Base-by-base conservation (phyloP, 2,888 invertebrate genomes). In the Lysandra bellargus region DNA sequence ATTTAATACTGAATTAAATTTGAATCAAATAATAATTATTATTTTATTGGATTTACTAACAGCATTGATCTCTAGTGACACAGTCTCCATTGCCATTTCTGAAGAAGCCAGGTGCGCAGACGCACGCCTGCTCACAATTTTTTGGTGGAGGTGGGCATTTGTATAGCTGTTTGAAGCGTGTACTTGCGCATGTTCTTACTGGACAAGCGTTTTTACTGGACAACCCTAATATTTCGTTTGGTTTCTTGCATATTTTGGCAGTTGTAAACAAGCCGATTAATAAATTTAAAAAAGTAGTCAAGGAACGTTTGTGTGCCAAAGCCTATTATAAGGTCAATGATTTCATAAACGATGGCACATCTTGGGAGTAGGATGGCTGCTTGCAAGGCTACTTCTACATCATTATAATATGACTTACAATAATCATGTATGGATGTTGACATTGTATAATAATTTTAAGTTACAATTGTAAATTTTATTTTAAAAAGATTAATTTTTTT, bases 61-160 rank as follows among this genome's bases (percentile, higher is more conserved):
- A 17, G 4, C 78, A 12, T 44, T 30, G 30, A 30, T 23, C 23
- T 14, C 60, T 30, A 33, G 60, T 49, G 75, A 86, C 83, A 78
- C 86, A 87, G 7, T 82, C 79, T 17, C 83, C 83, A n/a, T 81
- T 74, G 60, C 80, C 79, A 76, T 85, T 86, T 80, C 85, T 86
- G 49, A 80, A 87, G 69, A 81, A 86, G 3, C 85, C 87, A 30
- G 81, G 33, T 30, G 85, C 83, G 73, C 89, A 90, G 12, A 83
- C 82, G 78, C 89, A 89, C 17, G 81, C 81, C 6, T 80, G 82
- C 1, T 80, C 80, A 78, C 85, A 85, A 0, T 30, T 72, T 37
- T 57, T 76, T 12, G 79, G 78, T 79, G 78, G 49, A 7, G 78
- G 37, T 4, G 82, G 83, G 79, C 85, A 85, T 5, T 40, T 0